Evolutionary conservation across 2,797 vertebrate species (phyloP).

Genomic region (Poliocrania exsul): DNA sequence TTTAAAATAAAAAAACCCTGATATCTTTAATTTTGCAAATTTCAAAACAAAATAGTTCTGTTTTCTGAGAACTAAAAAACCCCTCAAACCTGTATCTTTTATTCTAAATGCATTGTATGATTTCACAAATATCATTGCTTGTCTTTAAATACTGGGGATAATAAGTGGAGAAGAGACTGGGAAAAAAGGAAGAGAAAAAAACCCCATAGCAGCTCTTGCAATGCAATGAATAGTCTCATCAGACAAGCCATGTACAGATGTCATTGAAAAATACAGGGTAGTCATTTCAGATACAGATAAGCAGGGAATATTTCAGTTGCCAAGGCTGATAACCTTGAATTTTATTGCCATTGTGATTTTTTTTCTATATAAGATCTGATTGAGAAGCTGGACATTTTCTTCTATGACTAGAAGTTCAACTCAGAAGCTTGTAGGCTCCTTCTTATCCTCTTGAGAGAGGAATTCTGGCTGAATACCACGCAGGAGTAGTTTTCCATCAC

Average conservation of each 20-base stretch:
- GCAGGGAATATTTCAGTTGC: neutral
- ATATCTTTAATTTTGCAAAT: neutral
- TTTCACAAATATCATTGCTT: neutral
- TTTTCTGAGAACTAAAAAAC: neutral
- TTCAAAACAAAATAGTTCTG: neutral
- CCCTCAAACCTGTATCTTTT: neutral
- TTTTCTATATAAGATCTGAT: neutral
- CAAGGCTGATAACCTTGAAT: neutral
- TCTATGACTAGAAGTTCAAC: neutral
- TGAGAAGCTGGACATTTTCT: neutral
- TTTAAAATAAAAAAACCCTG: neutral
- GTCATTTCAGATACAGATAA: neutral
- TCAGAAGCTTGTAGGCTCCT: neutral
- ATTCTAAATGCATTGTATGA: neutral
- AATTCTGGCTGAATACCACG: neutral
- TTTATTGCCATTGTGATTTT: neutral
- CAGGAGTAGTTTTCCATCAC: neutral
- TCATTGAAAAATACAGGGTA: neutral
- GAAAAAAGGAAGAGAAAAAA: neutral
- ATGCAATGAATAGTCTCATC: neutral
- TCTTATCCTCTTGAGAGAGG: neutral
- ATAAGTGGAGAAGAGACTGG: neutral
- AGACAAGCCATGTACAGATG: neutral
- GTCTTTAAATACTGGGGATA: neutral
- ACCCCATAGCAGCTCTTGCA: neutral